Base-by-base conservation (phyloP, 2,797 vertebrate species). In the Myotis myotis region DNA sequence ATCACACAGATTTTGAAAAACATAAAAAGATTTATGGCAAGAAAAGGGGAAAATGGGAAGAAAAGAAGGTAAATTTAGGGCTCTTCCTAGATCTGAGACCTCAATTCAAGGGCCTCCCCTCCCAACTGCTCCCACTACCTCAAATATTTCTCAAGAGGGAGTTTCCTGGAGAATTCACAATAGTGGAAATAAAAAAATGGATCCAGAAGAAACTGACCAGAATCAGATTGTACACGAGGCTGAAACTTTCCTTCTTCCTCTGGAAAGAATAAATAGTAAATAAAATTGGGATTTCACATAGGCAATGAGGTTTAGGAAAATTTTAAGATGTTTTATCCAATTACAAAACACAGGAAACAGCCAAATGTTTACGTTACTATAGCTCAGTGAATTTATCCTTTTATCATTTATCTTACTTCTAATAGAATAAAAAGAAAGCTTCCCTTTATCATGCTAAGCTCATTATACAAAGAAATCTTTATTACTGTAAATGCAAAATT, bases 371-470 rank as follows among this genome's bases (percentile, higher is more conserved):
- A 55, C 15, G 25, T 33, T 82, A 47, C 15, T 83, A 70, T 79
- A 49, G 49, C 30, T 83, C 10, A 74, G 33, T 53, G 3, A 55
- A 41, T 51, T 47, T 55, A 51, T 49, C 10, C 23, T 79, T 51
- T 70, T 57, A 49, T 78, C 41, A 19, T 57, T 96, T 16, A 84
- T 41, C 30, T 71, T 87, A n/a, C 44, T 82, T 91, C 16, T 71
- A 91, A 76, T 0, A 81, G 44, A 78, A 72, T 85, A 49, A 44
- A 36, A 80, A 74, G 30, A 72, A 66, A 15, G 2, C 4, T 81
- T 84, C 19, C 4, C 23, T 68, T 84, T 90, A 78, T 82, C 33
- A 55, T 22, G 55, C 20, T 38, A 28, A 30, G 8, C 5, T 82
- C 30, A 72, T 71, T 93, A 41, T 33, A 82, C 89, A 88, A 72